Evolutionary conservation across 1,140 invertebrate genomes (phyloP).

Genomic region (Listronotus bonariensis): DNA sequence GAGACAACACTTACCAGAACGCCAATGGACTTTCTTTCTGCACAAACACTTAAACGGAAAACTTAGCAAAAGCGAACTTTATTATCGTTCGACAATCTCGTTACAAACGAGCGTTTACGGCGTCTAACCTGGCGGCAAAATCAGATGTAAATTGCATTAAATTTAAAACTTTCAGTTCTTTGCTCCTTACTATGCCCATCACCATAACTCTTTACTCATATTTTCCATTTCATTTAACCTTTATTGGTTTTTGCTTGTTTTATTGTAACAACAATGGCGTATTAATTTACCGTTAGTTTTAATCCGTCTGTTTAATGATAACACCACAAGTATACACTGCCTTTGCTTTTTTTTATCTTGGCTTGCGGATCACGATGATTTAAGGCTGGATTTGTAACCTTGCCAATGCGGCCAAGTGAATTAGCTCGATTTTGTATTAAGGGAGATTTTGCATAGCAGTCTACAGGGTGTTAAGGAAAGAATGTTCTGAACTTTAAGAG

Average conservation of each 20-base stretch:
- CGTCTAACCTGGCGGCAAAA: constrained; percentile 19
- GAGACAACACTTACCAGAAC: background rate
- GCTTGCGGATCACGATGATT: no score
- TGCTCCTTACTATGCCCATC: background rate
- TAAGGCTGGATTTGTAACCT: no score
- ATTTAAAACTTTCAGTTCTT: constrained; percentile 8
- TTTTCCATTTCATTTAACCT: background rate
- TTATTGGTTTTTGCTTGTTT: background rate
- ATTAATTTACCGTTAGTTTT: no score
- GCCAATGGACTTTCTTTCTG: background rate
- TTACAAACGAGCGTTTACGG: constrained; percentile 20
- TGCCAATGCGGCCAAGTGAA: no score
- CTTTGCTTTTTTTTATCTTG: no score
- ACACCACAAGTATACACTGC: no score
- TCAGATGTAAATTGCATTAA: constrained; percentile 19
- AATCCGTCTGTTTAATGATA: no score
- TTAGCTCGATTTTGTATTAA: no score
- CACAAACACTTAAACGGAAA: constrained; percentile 10
- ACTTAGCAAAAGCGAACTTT: constrained; percentile 14
- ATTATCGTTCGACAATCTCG: constrained; percentile 22
- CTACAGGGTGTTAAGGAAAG: no score
- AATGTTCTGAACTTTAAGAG: no score
- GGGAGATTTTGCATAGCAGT: no score
- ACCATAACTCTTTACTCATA: constrained; percentile 3
- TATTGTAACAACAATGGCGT: background rate